Evolutionary conservation across 2,797 vertebrate species (phyloP).

Genomic region (Sarcophilus harrisii): DNA sequence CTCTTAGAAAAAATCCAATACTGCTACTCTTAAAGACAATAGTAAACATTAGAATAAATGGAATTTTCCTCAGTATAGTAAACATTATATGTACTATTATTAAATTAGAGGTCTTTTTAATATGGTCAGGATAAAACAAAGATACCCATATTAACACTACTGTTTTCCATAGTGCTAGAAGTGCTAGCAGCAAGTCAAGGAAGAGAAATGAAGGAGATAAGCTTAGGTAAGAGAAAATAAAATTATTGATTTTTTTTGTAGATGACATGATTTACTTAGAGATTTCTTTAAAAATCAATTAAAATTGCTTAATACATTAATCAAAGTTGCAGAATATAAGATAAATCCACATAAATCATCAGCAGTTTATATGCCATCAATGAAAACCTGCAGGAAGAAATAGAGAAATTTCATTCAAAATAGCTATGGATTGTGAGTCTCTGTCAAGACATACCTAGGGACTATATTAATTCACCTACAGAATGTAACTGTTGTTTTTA

Average conservation of each 20-base stretch:
- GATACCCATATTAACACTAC: neutral
- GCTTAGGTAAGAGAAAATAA: neutral
- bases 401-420: neutral
- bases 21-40: neutral
- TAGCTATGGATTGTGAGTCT: neutral
- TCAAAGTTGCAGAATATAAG: neutral
- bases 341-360: neutral
- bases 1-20: neutral
- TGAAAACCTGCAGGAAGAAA: neutral
- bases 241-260: neutral
- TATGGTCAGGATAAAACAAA: neutral
- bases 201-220: neutral
- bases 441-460: neutral
- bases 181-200: neutral
- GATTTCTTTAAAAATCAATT: neutral
- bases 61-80: neutral
- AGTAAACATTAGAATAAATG: neutral
- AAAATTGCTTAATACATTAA: neutral
- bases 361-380: neutral
- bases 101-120: neutral
- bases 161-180: neutral
- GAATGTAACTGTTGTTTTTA: neutral
- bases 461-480: neutral
- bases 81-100: neutral
- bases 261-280: neutral